phyloP scores from a whole-genome alignment of 2,888 invertebrate species.

The Trichacis sp. region DNA sequence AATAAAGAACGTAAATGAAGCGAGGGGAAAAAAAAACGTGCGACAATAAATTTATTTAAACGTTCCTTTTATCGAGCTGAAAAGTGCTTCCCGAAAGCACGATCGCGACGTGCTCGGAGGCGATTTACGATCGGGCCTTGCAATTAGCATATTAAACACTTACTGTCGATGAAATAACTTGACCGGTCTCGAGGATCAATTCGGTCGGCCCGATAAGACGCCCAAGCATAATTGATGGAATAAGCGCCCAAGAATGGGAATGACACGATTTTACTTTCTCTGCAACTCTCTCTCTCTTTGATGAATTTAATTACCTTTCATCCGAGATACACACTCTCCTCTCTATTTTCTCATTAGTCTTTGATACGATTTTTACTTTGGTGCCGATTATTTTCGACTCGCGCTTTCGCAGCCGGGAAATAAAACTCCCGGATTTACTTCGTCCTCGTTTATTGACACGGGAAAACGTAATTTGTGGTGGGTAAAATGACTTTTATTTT shows the following conservation, averaged over 20 bases:
- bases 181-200: slow-evolving; percentile 11
- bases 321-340: background rate
- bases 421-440: too few species aligned
- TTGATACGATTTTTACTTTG: background rate
- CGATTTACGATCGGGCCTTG: background rate
- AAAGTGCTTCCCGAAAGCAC: background rate
- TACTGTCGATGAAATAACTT: slow-evolving; percentile 18
- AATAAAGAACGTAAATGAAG: too few species aligned
- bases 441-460: too few species aligned
- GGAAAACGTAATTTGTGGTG: too few species aligned
- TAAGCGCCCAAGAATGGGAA: slow-evolving; percentile 23
- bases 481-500: too few species aligned
- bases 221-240: slow-evolving; percentile 24
- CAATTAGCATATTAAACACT: slow-evolving; percentile 11
- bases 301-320: slow-evolving; percentile 12
- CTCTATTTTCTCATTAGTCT: background rate
- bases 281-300: slow-evolving; percentile 19
- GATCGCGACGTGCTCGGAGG: too few species aligned
- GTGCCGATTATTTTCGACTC: background rate
- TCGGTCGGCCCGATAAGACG: slow-evolving; percentile 31
- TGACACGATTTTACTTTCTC: slow-evolving; percentile 1
- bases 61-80: too few species aligned
- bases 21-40: too few species aligned
- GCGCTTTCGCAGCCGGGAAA: background rate
- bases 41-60: too few species aligned